Conservation (phyloP, 92 coral and sea anemone genomes). For the Porites cylindrica region DNA sequence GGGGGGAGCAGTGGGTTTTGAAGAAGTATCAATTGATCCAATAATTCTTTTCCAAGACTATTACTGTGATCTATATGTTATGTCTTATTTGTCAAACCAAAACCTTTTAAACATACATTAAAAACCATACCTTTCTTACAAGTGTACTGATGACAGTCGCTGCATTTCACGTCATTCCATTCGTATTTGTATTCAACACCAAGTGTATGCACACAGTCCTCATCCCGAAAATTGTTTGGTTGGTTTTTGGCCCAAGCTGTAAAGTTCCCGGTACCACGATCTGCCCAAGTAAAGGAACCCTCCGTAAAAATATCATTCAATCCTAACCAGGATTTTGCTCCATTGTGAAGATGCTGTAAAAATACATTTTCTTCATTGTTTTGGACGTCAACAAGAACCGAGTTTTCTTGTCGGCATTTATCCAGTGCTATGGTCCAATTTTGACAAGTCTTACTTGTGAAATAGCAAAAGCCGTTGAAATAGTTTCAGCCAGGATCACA, state of each 20-base stretch:
- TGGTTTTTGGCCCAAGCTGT: background rate
- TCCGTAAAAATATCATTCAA: background rate
- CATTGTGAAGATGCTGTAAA: background rate
- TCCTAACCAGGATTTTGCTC: background rate
- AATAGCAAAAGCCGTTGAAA: too few species aligned
- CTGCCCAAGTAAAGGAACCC: background rate
- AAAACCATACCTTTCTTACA: background rate
- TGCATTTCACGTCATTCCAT: conserved; percentile 1
- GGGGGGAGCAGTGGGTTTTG: too few species aligned
- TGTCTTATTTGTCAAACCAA: too few species aligned
- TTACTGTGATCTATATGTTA: too few species aligned
- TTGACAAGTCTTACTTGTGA: background rate
- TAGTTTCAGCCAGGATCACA: too few species aligned
- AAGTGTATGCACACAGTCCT: background rate
- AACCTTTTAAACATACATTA: too few species aligned
- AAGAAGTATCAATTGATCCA: too few species aligned
- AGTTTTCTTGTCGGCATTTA: background rate
- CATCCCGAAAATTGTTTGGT: background rate
- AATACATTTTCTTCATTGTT: background rate
- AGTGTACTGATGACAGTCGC: background rate
- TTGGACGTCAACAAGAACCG: background rate
- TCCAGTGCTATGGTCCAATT: background rate
- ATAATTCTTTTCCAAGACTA: too few species aligned
- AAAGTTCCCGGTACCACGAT: background rate
- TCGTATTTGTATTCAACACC: background rate